Conservation (phyloP, 2,797 vertebrate species). For the Neostethus bicornis region DNA sequence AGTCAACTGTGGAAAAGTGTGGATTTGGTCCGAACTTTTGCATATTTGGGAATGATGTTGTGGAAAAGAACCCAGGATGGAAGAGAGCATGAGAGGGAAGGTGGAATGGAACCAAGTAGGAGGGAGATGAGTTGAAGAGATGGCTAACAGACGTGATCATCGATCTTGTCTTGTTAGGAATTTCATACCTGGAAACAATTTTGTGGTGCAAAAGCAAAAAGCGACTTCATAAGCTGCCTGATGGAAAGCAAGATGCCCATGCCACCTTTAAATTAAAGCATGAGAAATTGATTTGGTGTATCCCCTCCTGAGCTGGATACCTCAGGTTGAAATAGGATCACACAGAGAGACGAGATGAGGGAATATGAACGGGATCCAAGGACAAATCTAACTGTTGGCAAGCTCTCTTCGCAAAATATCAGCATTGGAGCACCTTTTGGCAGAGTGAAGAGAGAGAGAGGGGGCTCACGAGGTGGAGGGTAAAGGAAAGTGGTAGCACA, state of each 20-base stretch:
- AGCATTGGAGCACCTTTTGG: constrained; percentile 84
- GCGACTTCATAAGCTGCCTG: constrained; percentile 46
- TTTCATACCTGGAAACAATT: constrained; percentile 39
- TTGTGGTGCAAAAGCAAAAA: constrained; percentile 52
- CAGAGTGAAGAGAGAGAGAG: constrained; percentile 64
- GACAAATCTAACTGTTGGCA: constrained; percentile 86
- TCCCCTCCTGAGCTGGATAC: constrained; percentile 66
- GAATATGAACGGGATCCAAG: constrained; percentile 78
- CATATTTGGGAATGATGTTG: constrained; percentile 20
- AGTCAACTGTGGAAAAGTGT: constrained; percentile 34
- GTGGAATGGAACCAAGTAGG: constrained; percentile 35
- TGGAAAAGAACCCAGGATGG: constrained; percentile 37
- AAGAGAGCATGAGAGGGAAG: constrained; percentile 22
- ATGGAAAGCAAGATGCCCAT: constrained; percentile 64
- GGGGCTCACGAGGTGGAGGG: constrained; percentile 47
- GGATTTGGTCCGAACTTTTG: constrained; percentile 21
- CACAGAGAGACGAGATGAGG: constrained; percentile 50
- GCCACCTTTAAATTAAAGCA: constrained; percentile 73
- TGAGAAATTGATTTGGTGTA: constrained; percentile 72
- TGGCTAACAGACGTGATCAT: constrained; percentile 60
- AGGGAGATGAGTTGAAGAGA: constrained; percentile 41
- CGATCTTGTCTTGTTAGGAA: constrained; percentile 63
- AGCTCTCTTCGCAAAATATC: constrained; percentile 79
- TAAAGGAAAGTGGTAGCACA: constrained; percentile 61
- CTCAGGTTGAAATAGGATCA: constrained; percentile 70